Evolutionary conservation across 2,888 invertebrate species (phyloP).

Genomic region (Apodemia duryi): DNA sequence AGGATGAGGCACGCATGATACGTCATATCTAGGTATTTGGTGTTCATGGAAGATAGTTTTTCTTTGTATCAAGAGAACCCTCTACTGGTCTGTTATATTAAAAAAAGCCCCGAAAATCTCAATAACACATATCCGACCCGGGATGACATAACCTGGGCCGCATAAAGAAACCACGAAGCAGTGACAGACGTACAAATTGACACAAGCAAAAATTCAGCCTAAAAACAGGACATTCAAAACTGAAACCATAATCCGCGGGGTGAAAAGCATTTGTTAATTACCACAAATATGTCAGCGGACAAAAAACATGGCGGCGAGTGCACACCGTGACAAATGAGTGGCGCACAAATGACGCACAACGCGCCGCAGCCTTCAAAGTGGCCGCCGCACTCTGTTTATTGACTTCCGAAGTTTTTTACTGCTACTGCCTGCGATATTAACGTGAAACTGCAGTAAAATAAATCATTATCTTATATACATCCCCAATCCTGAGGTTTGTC

Average conservation of each 20-base stretch:
- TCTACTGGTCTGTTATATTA: too few relatives aligned
- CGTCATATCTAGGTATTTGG: too few relatives aligned
- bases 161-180: too few relatives aligned
- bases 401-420: not conserved
- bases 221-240: conserved; percentile 24
- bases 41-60: too few relatives aligned
- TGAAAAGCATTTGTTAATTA: conserved; percentile 34
- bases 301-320: conserved; percentile 28
- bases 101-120: too few relatives aligned
- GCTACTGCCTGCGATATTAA: not conserved
- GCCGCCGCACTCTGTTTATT: conserved; percentile 7
- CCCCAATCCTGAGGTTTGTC: not conserved
- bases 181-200: too few relatives aligned
- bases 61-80: too few relatives aligned
- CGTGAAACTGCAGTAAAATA: not conserved
- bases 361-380: conserved; percentile 8
- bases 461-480: not conserved
- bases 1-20: too few relatives aligned
- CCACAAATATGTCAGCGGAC: conserved; percentile 26
- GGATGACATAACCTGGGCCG: too few relatives aligned
- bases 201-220: not conserved
- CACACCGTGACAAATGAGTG: conserved; percentile 32
- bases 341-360: conserved; percentile 47
- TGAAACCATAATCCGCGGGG: conserved; percentile 9
- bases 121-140: too few relatives aligned